Base-by-base conservation (phyloP, 2,113 vertebrate genomes). In the Psittacula cyanocephala region DNA sequence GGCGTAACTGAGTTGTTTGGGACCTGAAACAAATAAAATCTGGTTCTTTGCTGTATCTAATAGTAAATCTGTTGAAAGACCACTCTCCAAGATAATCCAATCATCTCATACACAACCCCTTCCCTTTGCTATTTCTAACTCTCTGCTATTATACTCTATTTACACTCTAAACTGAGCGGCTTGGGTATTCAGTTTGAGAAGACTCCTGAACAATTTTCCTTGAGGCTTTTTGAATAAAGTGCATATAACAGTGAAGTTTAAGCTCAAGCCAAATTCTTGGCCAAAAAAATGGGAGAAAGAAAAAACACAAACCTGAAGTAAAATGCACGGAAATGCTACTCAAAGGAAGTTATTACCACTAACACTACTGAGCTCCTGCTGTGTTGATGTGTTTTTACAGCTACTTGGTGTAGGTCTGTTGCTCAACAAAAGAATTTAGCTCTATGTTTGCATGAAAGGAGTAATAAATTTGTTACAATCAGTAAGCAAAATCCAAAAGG, bases 401-500 rank as follows among this genome's bases (percentile, higher is more conserved):
- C 88, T 44, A 93, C 35, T 78, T 52, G 49, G 57, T 50, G 67
- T 65, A 93, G 89, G 81, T 59, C 85, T 95, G 93, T 94, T 86
- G 88, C 47, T 88, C 89, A 94, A 94, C 94, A 92, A 93, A 92
- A 96, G 68, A 81, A 87, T 87, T 96, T 91, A 95, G 75, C 27
- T 95, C 47, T 80, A 22, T 88, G 53, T 96, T 92, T 94, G 75
- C 70, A 76, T 68, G 78, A 91, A 89, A 96, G 67, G 85, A 94
- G 52, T 72, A 90, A 91, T 91, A 91, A 70, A 95, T 94, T 96
- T 89, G 92, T 92, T 88, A 91, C 75, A 86, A 88, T 89, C 93
- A 94, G 72, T 79, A 93, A 96, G 84, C 82, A 83, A 95, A 91
- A 94, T 96, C 95, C 96, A 91, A 88, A 95, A 95, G 50, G 74